These are phyloP conservation scores for Lithophane ornitopus DNA, from an alignment of 2,888 invertebrate genomes.

Conservation along the genomic window DNA sequence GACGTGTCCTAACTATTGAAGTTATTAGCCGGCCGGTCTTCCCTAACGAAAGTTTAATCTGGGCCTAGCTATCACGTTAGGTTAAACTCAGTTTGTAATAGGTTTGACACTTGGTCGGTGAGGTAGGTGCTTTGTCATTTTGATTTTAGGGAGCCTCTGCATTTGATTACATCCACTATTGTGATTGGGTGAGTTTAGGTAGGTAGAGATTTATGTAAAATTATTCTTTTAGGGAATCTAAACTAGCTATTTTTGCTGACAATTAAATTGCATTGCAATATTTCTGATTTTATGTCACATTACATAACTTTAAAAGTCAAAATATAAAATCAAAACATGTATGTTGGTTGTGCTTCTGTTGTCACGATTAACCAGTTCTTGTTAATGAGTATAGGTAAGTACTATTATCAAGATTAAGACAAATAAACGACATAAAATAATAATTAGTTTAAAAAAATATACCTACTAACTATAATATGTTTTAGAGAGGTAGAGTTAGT, in stretches of 20 bases:
- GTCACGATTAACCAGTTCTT: neutral
- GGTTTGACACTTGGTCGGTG: slow-evolving; percentile 16
- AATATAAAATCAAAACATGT: too few species aligned
- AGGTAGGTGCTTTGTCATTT: slow-evolving; percentile 13
- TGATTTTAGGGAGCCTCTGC: neutral
- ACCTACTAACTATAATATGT: too few species aligned
- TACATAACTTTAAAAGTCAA: too few species aligned
- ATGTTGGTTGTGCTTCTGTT: neutral
- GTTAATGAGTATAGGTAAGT: neutral
- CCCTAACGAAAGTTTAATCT: slow-evolving; percentile 52
- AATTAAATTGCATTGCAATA: neutral
- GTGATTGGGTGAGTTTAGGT: neutral
- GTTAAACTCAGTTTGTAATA: slow-evolving; percentile 49
- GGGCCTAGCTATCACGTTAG: slow-evolving; percentile 20
- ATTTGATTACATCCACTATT: neutral
- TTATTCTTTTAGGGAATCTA: too few species aligned
- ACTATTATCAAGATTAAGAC: neutral
- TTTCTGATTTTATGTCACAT: neutral
- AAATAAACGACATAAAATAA: neutral
- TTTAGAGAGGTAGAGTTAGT: too few species aligned
- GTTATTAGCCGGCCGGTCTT: slow-evolving; percentile 49
- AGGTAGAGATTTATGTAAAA: neutral
- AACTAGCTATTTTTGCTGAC: too few species aligned
- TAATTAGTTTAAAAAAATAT: too few species aligned
- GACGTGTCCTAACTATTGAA: slow-evolving; percentile 56